Percentiles rank a stretch among this genome's conserved stretches.
Evolutionary conservation across 2,797 vertebrate species (phyloP).

Genomic region (Esox masquinongy): DNA sequence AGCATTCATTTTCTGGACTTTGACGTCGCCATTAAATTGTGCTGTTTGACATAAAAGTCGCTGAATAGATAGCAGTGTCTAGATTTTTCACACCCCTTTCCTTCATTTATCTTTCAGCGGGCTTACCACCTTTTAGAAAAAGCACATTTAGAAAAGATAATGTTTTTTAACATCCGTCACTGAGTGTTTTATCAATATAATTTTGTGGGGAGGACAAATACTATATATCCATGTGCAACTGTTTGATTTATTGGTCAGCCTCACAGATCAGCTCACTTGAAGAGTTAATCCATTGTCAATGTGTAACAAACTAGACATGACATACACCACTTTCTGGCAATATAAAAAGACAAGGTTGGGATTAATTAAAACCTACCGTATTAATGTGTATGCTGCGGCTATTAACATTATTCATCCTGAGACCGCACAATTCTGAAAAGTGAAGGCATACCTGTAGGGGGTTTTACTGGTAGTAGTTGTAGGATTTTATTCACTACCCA

Average conservation of each 20-base stretch:
- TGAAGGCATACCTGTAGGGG: too few species aligned
- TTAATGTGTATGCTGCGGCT: too few species aligned
- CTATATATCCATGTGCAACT: neutral
- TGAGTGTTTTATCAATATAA: neutral
- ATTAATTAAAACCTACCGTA: neutral
- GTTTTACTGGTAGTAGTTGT: too few species aligned
- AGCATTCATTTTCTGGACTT: constrained; percentile 63
- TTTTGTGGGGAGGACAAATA: neutral
- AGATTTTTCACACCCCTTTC: constrained; percentile 61
- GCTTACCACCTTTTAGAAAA: neutral
- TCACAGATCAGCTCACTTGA: neutral
- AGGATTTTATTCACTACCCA: too few species aligned
- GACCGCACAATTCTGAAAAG: too few species aligned
- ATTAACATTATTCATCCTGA: too few species aligned
- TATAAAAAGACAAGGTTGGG: neutral
- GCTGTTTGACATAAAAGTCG: constrained; percentile 68
- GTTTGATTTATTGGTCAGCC: neutral
- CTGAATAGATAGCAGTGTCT: constrained; percentile 64
- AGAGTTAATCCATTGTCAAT: neutral
- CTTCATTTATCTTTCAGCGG: constrained; percentile 49
- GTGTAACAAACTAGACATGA: neutral
- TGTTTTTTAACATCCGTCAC: neutral
- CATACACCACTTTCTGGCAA: neutral
- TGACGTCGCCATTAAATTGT: constrained; percentile 59
- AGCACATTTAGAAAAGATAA: neutral